Percentiles rank a stretch among this genome's conserved stretches.
Evolutionary conservation across 2,888 invertebrate genomes (phyloP).

Genomic region (Pseudanteris insignis): DNA sequence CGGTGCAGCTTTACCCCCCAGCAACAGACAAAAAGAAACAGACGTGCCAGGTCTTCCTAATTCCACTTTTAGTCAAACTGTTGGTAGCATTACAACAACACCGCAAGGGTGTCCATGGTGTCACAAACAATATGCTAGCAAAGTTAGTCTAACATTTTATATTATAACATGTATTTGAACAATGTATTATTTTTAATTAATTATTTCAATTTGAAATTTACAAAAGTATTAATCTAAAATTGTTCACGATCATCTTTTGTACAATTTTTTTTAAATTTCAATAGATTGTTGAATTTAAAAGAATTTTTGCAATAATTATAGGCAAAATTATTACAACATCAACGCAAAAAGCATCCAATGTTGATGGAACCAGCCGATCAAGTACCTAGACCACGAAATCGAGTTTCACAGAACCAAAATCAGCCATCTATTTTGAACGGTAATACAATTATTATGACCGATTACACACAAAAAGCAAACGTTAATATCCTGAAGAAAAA

Average conservation of each 20-base stretch:
- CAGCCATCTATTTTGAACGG: constrained; percentile 53
- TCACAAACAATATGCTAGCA: constrained; percentile 87
- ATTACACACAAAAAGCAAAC: constrained; percentile 52
- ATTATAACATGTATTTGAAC: too few species aligned
- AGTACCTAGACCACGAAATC: constrained; percentile 61
- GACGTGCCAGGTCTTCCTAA: constrained; percentile 69
- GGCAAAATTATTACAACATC: constrained; percentile 76
- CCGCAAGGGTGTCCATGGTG: constrained; percentile 82
- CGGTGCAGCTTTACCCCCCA: constrained; percentile 74
- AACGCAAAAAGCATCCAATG: constrained; percentile 73
- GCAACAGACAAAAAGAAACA: constrained; percentile 66
- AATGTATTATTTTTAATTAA: too few species aligned
- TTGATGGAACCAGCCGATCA: constrained; percentile 65
- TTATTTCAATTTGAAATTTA: too few species aligned
- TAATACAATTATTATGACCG: constrained; percentile 54
- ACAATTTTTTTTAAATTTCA: neutral
- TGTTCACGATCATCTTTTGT: neutral
- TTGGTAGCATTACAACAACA: constrained; percentile 77
- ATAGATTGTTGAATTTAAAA: too few species aligned
- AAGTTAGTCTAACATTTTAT: too few species aligned
- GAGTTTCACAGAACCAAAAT: constrained; percentile 59
- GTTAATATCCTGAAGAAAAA: constrained; percentile 55
- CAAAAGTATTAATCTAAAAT: neutral
- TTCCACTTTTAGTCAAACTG: constrained; percentile 75
- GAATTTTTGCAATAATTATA: too few species aligned